Conservation (phyloP, 1,140 invertebrate species). For the Drosophila ercepeae region DNA sequence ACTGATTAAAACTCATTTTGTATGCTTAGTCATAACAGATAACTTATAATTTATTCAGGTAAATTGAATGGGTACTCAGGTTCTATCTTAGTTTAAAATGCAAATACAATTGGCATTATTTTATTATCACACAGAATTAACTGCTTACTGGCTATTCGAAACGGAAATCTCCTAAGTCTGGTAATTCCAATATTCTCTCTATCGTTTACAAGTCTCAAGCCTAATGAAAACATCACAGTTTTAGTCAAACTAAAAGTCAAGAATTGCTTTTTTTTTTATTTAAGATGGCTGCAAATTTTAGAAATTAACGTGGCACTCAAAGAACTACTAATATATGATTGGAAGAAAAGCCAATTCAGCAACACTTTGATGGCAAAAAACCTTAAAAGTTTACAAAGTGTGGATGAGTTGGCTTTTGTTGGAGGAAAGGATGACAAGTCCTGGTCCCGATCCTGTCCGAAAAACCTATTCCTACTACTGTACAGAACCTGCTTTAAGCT, state of each 20-base stretch:
- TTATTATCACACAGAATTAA: constrained; percentile 42
- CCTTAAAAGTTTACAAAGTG: constrained; percentile 40
- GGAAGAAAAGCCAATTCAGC: constrained; percentile 77
- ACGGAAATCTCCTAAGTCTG: constrained; percentile 38
- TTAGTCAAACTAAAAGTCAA: constrained; percentile 71
- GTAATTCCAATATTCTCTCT: constrained; percentile 3
- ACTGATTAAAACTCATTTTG: neutral
- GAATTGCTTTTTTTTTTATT: constrained; percentile 40
- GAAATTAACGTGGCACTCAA: constrained; percentile 47
- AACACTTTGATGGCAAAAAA: constrained; percentile 35
- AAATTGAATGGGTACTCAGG: neutral
- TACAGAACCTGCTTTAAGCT: constrained; percentile 32
- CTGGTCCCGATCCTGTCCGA: constrained; percentile 14
- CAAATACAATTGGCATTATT: constrained; percentile 21
- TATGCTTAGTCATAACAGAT: neutral
- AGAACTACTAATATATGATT: constrained; percentile 6
- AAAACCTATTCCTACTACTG: neutral
- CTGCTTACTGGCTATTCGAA: constrained; percentile 18
- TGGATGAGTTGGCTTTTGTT: constrained; percentile 64
- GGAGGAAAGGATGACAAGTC: constrained; percentile 25
- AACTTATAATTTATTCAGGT: constrained; percentile 21
- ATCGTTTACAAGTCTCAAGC: constrained; percentile 4
- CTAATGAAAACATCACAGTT: constrained; percentile 69
- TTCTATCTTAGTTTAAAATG: constrained; percentile 4
- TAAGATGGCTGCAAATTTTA: constrained; percentile 47